A percentile compares a stretch with the other conserved stretches of the same genome.
phyloP scores from a whole-genome alignment of 2,113 vertebrate genomes.

The Terrapene triunguis region DNA sequence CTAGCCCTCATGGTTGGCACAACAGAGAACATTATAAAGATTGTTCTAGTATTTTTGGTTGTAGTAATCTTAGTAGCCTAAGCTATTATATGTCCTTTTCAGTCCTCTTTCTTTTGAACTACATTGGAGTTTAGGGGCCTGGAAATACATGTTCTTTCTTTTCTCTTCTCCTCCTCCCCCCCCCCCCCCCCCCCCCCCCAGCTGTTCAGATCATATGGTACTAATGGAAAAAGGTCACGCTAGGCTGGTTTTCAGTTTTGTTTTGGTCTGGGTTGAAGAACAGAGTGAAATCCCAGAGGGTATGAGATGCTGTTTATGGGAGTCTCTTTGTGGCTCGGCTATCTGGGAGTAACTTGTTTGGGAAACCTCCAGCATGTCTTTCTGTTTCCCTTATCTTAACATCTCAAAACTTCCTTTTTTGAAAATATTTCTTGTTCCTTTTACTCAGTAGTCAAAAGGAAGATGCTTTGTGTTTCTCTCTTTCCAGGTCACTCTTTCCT shows the following conservation, averaged over 20 bases:
- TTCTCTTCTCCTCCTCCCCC: too few relatives aligned
- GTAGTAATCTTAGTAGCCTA: neutral
- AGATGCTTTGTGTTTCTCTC: neutral
- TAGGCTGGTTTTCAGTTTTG: neutral
- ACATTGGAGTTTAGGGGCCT: neutral
- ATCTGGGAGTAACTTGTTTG: neutral
- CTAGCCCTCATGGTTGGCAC: neutral
- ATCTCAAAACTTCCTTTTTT: neutral
- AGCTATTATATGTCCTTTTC: neutral
- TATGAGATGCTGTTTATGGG: neutral
- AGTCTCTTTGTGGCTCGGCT: neutral
- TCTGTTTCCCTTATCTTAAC: fast-evolving
- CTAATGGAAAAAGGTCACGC: neutral
- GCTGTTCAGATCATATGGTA: too few relatives aligned
- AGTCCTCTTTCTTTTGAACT: neutral
- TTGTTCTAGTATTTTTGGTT: neutral
- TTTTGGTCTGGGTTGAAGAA: neutral
- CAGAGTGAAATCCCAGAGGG: neutral
- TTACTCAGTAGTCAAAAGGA: neutral
- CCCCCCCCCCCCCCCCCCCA: too few relatives aligned
- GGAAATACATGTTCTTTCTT: neutral
- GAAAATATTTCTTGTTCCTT: neutral
- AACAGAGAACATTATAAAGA: neutral
- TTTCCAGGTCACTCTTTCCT: neutral
- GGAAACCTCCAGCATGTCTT: neutral